Evolutionary conservation across 2,888 invertebrate genomes (phyloP), one percentile per base, ranked within the genome.

Genomic region (Lamproptera curius): DNA sequence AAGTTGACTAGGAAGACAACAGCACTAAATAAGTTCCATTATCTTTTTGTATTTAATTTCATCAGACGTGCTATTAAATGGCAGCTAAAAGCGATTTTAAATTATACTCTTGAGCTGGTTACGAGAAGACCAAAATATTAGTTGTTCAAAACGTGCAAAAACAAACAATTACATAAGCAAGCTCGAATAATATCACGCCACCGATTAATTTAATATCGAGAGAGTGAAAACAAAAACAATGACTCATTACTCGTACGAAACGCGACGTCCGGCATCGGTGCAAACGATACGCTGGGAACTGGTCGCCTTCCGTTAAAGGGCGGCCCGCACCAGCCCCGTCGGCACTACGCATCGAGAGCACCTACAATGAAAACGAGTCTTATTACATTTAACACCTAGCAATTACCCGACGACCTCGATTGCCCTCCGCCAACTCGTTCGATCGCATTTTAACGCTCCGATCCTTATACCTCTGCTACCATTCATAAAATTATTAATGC

Each of bases 401-500:
- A 65, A 73, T 69, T 68, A 67, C 70, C 65, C 53, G 60, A 67
- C 73, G 82, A 79, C 84, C 78, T 73, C 77, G 62, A 70, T 75
- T 70, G 69, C 66, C 74, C 71, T 63, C 58, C 61, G 69, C 67
- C 68, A 79, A 76, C 82, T 79, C 74, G 76, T 77, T 77, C 75
- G 20, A 72, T 71, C 72, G 69, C 73, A 74, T 79, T 75, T 69
- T 73, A 79, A 72, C 28, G 28, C 10, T n/a, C 10, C 28, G 28
- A 28, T 76, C 73, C 76, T 81, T 73, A 75, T 82, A 79, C 76
- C 71, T 80, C 81, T 80, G 85, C 83, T 81, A 79, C 84, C 83
- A 85, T 87, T 87, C 86, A 86, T 86, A 87, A 87, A 87, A 87
- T 86, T 87, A 87, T 87, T 87, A 83, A 87, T 87, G 87, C 65